phyloP scores from a whole-genome alignment of 2,797 vertebrate genomes.

The Peromyscus aztecus region DNA sequence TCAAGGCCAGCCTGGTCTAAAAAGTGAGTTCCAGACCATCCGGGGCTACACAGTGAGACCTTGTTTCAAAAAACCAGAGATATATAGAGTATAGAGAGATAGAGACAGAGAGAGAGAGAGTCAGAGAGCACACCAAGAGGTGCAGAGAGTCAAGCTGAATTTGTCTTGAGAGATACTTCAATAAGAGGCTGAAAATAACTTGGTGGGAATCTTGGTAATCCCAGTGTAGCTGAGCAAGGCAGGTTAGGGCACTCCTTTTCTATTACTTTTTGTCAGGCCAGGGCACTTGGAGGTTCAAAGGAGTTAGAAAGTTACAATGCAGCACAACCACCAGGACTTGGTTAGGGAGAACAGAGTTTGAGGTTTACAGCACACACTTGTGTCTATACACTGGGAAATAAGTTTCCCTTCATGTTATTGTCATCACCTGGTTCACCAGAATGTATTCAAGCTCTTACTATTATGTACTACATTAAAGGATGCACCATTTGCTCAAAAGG shows the following conservation, averaged over 20 bases:
- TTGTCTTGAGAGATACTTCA: background rate
- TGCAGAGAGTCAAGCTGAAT: conserved; percentile 6
- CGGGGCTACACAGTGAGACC: background rate
- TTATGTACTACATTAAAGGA: conserved; percentile 38
- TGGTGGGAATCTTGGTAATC: background rate
- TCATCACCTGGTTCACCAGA: conserved; percentile 23
- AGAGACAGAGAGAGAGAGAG: background rate
- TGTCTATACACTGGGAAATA: conserved; percentile 14
- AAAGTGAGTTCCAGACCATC: background rate
- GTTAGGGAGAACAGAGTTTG: conserved; percentile 3
- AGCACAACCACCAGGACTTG: background rate
- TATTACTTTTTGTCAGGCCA: background rate
- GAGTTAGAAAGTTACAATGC: background rate
- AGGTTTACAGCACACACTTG: background rate
- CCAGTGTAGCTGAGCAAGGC: background rate
- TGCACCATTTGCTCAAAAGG: background rate
- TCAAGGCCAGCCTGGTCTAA: background rate
- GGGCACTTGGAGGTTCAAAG: conserved; percentile 22
- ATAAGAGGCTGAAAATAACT: conserved; percentile 53
- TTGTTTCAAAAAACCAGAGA: background rate
- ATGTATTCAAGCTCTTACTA: conserved; percentile 30
- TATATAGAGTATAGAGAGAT: background rate
- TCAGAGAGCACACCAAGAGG: background rate
- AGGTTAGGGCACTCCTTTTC: background rate
- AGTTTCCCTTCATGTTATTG: background rate